Evolutionary conservation across 2,113 vertebrate species (phyloP), one percentile per base, ranked within the genome.

Genomic region (Elachura formosa): DNA sequence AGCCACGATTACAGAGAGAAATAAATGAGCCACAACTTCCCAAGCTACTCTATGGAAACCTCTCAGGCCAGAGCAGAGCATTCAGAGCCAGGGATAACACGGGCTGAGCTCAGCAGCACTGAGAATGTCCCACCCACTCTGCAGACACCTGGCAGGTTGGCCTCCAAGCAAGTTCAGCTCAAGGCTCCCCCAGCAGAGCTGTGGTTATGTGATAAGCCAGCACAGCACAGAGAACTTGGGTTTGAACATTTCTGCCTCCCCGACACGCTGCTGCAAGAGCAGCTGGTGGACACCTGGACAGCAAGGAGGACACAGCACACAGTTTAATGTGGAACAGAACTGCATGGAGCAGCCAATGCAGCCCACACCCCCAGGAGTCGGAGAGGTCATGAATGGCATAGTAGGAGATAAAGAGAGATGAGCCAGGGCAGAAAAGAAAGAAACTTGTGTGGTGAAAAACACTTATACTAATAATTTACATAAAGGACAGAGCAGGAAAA

Each of bases 361-460:
- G n/a, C 49, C 24, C 31, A 41, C 9, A 33, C 0, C 2, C 21
- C 19, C 29, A 18, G 21, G 49, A 87, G 38, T 46, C 15, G 17
- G 41, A n/a, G 15, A 75, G 28, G 26, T 25, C 49, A 54, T 14
- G 49, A 45, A 49, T 43, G 54, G 51, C 83, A 55, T 0, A 46
- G 23, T 4, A 54, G 38, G 26, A 46, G 9, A 72, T 23, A 71
- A 78, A 8, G 23, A 80, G 12, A 73, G 14, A 75, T 31, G 16
- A 78, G 64, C 4, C 12, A 64, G 85, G 22, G 38, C 5, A 64
- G 33, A 28, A 73, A 63, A 78, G 14, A 58, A 63, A 23, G 3
- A 28, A 63, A 36, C 18, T 14, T 2, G 5, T 4, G 10, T 7
- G 8, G 3, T n/a, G 2, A 1, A 5, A 25, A 23, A 0, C 11